Percentiles rank a stretch among this genome's conserved stretches.
phyloP scores from a whole-genome alignment of 1,140 invertebrate species.

The Steinernema khuongi region DNA sequence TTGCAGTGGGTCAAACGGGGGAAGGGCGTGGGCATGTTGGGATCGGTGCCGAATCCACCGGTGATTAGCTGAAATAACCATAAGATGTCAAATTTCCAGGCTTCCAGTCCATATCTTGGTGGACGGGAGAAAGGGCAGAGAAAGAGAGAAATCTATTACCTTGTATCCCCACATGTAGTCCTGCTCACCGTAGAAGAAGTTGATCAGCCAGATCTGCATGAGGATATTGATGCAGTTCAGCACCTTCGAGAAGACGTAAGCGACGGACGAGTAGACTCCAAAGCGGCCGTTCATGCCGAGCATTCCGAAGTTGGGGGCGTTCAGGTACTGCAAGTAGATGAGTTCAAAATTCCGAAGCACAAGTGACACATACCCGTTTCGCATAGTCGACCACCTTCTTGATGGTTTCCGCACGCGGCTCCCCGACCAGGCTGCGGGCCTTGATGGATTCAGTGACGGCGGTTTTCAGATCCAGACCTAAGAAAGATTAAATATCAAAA shows the following conservation, averaged over 20 bases:
- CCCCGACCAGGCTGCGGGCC: background rate
- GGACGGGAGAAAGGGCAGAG: too few species aligned
- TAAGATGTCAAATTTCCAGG: too few species aligned
- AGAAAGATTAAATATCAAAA: too few species aligned
- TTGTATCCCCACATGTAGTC: background rate
- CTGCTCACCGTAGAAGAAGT: background rate
- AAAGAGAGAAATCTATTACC: background rate
- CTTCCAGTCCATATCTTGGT: too few species aligned
- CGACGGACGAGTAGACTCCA: background rate
- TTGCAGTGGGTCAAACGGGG: constrained; percentile 9
- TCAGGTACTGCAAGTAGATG: background rate
- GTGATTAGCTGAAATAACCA: background rate
- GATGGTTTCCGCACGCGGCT: background rate
- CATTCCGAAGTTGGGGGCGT: background rate
- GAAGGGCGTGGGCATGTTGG: background rate
- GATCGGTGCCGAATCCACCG: background rate
- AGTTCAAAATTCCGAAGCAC: background rate
- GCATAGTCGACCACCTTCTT: background rate
- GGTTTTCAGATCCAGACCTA: background rate
- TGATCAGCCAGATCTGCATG: background rate
- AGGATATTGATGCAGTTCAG: background rate
- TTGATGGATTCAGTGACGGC: background rate
- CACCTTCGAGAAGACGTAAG: background rate
- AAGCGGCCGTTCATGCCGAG: background rate
- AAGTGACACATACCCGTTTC: background rate